phyloP scores from a whole-genome alignment of 2,113 vertebrate genomes.

The Tapirus terrestris region DNA sequence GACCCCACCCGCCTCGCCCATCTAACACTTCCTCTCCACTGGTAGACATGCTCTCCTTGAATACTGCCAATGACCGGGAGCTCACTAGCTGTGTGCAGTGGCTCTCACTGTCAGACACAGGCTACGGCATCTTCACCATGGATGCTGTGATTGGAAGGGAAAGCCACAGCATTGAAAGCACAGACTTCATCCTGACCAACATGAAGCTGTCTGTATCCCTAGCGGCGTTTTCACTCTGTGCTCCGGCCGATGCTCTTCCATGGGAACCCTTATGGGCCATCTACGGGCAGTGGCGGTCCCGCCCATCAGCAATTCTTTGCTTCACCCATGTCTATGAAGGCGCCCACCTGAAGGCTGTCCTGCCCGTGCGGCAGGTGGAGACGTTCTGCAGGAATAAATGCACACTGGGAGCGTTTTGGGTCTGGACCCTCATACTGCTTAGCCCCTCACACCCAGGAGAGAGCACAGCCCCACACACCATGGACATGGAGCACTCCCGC shows the following conservation, averaged over 20 bases:
- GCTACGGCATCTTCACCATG: fast-evolving
- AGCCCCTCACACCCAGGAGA: neutral
- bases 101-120: fast-evolving
- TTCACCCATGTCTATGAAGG: fast-evolving
- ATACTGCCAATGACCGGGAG: neutral
- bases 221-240: fast-evolving
- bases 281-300: fast-evolving
- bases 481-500: fast-evolving
- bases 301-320: fast-evolving
- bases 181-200: fast-evolving
- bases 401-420: fast-evolving
- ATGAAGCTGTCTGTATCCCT: neutral
- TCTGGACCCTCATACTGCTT: neutral
- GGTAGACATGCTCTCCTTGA: neutral
- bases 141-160: fast-evolving
- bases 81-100: fast-evolving
- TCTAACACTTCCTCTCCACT: fast-evolving
- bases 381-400: fast-evolving
- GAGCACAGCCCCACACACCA: fast-evolving
- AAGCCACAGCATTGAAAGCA: fast-evolving
- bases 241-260: fast-evolving
- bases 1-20: neutral
- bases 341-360: neutral
- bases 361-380: no score
- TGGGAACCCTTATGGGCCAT: fast-evolving